phyloP scores from a whole-genome alignment of 2,888 invertebrate species.

The Dicyrtoma fusca region DNA sequence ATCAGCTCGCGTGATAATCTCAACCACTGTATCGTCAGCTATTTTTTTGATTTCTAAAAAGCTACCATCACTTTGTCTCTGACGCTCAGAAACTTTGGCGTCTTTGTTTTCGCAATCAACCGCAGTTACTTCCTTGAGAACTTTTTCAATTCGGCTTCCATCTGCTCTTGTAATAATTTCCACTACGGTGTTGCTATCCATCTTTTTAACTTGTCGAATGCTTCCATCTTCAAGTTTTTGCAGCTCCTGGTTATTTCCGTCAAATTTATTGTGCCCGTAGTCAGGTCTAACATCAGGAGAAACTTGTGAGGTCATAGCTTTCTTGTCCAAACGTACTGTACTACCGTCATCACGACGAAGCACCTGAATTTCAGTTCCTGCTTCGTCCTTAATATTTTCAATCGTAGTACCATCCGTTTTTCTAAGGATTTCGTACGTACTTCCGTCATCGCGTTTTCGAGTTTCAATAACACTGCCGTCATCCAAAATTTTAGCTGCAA shows the following conservation, averaged over 20 bases:
- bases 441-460: neutral
- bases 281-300: too few relatives aligned
- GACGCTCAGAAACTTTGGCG: neutral
- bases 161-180: constrained; percentile 7
- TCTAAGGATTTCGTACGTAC: neutral
- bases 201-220: neutral
- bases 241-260: too few relatives aligned
- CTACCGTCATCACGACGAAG: neutral
- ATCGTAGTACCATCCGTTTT: constrained; percentile 9
- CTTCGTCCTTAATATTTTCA: constrained; percentile 8
- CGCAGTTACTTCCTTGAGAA: too few relatives aligned
- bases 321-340: neutral
- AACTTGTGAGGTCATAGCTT: too few relatives aligned
- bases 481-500: neutral
- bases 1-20: constrained; percentile 3
- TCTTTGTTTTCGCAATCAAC: neutral
- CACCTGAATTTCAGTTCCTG: neutral
- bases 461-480: constrained; percentile 12
- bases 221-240: neutral
- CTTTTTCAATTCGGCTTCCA: neutral
- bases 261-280: too few relatives aligned
- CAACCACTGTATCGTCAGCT: neutral
- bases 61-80: neutral
- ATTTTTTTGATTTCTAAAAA: neutral
- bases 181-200: neutral